Base-by-base conservation (phyloP, 2,113 vertebrate genomes). In the Tychaedon coryphoeus region DNA sequence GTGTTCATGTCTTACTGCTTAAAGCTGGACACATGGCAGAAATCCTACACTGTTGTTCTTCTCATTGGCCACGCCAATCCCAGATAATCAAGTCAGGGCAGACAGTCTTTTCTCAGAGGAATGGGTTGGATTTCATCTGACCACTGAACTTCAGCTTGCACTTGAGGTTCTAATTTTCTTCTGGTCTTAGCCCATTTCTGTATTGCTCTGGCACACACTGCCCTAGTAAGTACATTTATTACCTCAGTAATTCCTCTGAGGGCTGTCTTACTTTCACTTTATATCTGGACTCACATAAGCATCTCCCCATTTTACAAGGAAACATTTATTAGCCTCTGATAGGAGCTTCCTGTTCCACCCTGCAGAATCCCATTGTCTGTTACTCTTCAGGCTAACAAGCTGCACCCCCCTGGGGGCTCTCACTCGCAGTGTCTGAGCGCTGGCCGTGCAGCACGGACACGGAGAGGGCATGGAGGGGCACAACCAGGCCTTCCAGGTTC, bases 191-290 rank as follows among this genome's bases (percentile, higher is more conserved):
- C 85, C 93, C 92, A 90, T 92, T 97, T 96, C 95, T 93, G 36
- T 53, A 75, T 91, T 9, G 5, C 90, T 93, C 88, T 81, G 90
- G 90, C 96, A 95, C 95, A 95, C 48, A 74, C 85, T 94, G 95
- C 90, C 93, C 93, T 97, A 97, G 43, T 97, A 97, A 94, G 86
- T 69, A 86, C 93, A 81, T 95, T 95, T 97, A 95, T 94, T 96
- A 93, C 86, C 88, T 96, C 75, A 81, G 65, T 66, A 92, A 94
- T 93, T 92, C 95, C 93, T 88, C 69, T 57, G 86, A 90, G 95
- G 91, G 57, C 95, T 92, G 95, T 75, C 95, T 96, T 84, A 97
- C 93, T 97, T 97, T 95, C 92, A 88, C 92, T 93, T 95, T 88
- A 34, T 96, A 93, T 92, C 92, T 96, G 86, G 83, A 96, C 76